phyloP scores from a whole-genome alignment of 1,140 invertebrate species.

The Penaeus vannamei region DNA sequence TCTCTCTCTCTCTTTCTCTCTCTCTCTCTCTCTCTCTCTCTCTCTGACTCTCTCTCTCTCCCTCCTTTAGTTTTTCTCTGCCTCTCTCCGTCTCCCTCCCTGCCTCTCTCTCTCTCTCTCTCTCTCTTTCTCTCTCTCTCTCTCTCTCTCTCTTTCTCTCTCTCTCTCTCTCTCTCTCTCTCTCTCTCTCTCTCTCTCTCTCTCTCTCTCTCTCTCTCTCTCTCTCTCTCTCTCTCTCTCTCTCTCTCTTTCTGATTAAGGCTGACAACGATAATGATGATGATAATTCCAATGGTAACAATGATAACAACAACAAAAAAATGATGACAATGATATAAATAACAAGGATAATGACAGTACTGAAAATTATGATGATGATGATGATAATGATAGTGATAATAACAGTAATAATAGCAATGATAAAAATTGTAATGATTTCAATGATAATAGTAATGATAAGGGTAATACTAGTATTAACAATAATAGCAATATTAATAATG shows the following conservation, averaged over 20 bases:
- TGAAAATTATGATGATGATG: too few species aligned
- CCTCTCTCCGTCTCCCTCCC: not conserved
- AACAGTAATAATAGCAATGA: too few species aligned
- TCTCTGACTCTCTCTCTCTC: conserved; percentile 1
- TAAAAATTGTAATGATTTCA: too few species aligned
- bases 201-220: conserved; percentile 38
- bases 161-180: conserved; percentile 18
- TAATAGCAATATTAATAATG: too few species aligned
- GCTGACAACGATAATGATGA: too few species aligned
- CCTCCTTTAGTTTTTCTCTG: not conserved
- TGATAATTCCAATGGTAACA: not conserved
- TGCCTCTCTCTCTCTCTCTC: conserved; percentile 13
- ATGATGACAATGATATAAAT: not conserved
- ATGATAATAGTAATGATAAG: too few species aligned
- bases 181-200: conserved; percentile 37
- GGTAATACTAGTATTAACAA: too few species aligned
- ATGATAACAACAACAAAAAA: not conserved
- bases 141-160: not conserved
- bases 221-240: conserved; percentile 32
- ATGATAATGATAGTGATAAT: too few species aligned
- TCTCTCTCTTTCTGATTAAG: not conserved
- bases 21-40: conserved; percentile 37
- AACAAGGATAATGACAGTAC: too few species aligned
- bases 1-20: conserved; percentile 14
- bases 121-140: too few species aligned